Conservation (phyloP, 2,888 invertebrate genomes). For the Byasa hedistus region DNA sequence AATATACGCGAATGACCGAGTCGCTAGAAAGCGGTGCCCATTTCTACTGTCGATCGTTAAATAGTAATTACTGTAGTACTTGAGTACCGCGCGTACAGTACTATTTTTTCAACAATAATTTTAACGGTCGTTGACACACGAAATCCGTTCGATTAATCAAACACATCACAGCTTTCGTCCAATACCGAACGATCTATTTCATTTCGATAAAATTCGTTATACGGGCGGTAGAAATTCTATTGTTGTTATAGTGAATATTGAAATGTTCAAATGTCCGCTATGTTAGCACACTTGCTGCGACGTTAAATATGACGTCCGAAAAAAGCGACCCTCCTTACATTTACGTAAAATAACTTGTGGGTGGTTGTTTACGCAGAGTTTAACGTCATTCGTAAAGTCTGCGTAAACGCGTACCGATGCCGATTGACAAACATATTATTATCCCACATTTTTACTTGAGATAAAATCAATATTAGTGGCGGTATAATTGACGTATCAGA, state of each 20-base stretch:
- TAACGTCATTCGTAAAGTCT: too few relatives aligned
- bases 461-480: too few relatives aligned
- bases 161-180: slow-evolving; percentile 12
- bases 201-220: not conserved
- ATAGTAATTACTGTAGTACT: too few relatives aligned
- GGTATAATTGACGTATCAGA: too few relatives aligned
- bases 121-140: slow-evolving; percentile 32
- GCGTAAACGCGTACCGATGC: too few relatives aligned
- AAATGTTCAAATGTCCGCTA: not conserved
- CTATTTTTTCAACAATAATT: slow-evolving; percentile 16
- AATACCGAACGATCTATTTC: slow-evolving; percentile 11
- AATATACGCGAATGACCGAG: slow-evolving; percentile 1
- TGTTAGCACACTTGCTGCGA: too few relatives aligned
- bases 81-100: not conserved
- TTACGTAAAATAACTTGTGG: too few relatives aligned
- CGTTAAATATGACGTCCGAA: too few relatives aligned
- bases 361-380: too few relatives aligned
- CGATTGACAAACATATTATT: too few relatives aligned
- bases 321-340: too few relatives aligned
- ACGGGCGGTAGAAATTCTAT: slow-evolving; percentile 3
- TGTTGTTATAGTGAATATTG: not conserved
- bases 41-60: not conserved
- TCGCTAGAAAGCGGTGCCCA: not conserved
- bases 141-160: slow-evolving; percentile 18
- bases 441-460: too few relatives aligned